phyloP scores from a whole-genome alignment of 2,888 invertebrate species.

The Drosophila hawaiiensis region DNA sequence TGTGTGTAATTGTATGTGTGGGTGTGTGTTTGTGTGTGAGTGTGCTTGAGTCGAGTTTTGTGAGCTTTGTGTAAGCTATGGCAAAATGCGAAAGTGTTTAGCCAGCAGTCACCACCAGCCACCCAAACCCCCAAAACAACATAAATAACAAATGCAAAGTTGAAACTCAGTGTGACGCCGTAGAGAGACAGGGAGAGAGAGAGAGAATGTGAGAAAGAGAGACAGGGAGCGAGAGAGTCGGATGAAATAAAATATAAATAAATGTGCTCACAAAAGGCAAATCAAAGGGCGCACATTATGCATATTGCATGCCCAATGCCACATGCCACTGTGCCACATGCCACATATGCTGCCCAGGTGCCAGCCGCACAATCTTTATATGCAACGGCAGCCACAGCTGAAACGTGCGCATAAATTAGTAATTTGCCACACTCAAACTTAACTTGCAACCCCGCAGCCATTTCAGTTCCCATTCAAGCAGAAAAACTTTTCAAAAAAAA shows the following conservation, averaged over 20 bases:
- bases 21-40: slow-evolving; percentile 18
- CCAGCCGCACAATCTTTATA: slow-evolving; percentile 49
- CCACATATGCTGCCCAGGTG: slow-evolving; percentile 35
- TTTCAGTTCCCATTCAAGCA: slow-evolving; percentile 11
- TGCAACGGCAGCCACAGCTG: slow-evolving; percentile 59
- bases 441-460: neutral
- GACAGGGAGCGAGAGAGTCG: slow-evolving; percentile 1
- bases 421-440: slow-evolving; percentile 36
- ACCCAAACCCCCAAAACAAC: neutral
- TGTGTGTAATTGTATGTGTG: slow-evolving; percentile 23
- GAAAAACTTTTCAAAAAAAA: slow-evolving; percentile 1
- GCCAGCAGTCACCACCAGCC: slow-evolving; percentile 47
- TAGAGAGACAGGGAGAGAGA: neutral
- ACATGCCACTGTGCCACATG: slow-evolving; percentile 15
- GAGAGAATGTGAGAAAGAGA: neutral
- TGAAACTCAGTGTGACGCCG: slow-evolving; percentile 31
- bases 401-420: slow-evolving; percentile 60
- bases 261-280: slow-evolving; percentile 70
- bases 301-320: slow-evolving; percentile 67
- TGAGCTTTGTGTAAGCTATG: slow-evolving; percentile 53
- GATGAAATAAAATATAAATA: slow-evolving; percentile 75
- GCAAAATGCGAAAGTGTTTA: slow-evolving; percentile 67
- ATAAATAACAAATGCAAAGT: slow-evolving; percentile 68
- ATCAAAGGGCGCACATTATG: slow-evolving; percentile 76
- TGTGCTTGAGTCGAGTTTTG: slow-evolving; percentile 39